These are phyloP conservation scores for Myotis vivesi DNA, from an alignment of 2,797 vertebrate species.

Conservation along the genomic window DNA sequence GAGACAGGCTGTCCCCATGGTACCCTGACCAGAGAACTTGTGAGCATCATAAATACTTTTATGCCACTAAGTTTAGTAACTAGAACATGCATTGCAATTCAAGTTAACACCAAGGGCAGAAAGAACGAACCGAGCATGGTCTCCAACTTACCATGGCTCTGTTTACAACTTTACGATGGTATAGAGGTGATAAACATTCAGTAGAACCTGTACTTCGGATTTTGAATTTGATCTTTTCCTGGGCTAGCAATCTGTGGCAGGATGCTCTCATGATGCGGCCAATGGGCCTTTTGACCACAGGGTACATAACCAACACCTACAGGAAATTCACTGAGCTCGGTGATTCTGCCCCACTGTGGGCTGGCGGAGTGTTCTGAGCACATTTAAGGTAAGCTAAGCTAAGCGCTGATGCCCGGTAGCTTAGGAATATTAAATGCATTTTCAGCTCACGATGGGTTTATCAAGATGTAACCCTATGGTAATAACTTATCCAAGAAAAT, in stretches of 20 bases:
- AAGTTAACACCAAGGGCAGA: background rate
- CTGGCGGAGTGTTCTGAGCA: too few species aligned
- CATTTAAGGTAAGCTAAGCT: too few species aligned
- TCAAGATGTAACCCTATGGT: too few species aligned
- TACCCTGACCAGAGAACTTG: background rate
- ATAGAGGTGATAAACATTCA: background rate
- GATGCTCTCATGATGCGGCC: background rate
- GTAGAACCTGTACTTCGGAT: background rate
- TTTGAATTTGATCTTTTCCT: background rate
- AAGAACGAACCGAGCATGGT: background rate
- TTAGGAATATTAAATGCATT: background rate
- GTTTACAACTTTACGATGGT: background rate
- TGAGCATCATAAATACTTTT: background rate
- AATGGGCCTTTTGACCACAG: fast-evolving
- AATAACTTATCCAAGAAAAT: background rate
- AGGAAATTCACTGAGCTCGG: background rate
- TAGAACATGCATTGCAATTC: background rate
- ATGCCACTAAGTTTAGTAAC: background rate
- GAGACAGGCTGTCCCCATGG: background rate
- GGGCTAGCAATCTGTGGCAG: background rate
- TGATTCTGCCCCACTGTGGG: background rate
- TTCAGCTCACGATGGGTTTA: background rate
- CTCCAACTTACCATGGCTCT: background rate
- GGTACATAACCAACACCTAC: background rate
- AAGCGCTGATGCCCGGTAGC: background rate